Base-by-base conservation (phyloP, 2,113 vertebrate species). In the Strix aluco region DNA sequence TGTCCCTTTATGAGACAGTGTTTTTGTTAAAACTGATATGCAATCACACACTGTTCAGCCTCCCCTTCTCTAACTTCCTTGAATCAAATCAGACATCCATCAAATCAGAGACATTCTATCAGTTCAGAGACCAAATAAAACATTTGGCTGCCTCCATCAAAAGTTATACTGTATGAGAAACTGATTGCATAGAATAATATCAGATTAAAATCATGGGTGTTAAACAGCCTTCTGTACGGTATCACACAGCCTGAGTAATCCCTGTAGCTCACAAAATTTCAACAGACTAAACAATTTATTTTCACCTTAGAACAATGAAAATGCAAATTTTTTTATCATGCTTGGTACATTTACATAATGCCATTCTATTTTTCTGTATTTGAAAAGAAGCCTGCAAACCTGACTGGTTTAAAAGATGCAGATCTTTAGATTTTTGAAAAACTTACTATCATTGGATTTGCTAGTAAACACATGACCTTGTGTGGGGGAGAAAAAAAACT, bases 401-500 rank as follows among this genome's bases (percentile, higher is more conserved):
- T 54, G 26, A 22, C 5, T 47, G 7, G 4, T 78, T 66, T 81
- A 70, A 73, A 89, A 78, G 11, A 51, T 25, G 4, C 1, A 77
- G 23, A 61, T 23, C 4, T 69, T 80, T 23, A 51, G 9, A 71
- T 69, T 59, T 81, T 85, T 67, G 0, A 44, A 75, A 91, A 54
- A 32, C 6, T 59, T 65, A 15, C 10, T 69, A 32, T 72, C 13
- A 29, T 4, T 0, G 15, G 27, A 19, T 77, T 46, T 59, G 3
- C 20, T 55, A 70, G 10, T 38, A 44, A 94, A 73, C 5, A 22
- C 3, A 15, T 32, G 10, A 77, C 14, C 1, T 5, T 63, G 1
- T 11, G 4, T 16, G 30, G 10, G 15, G 4, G 0, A 9, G 30
- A 49, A 11, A 47, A 36, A 42, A 62, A 7, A 38, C 2, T 3